phyloP scores from a whole-genome alignment of 1,140 invertebrate genomes.

The Aphis craccivora region DNA sequence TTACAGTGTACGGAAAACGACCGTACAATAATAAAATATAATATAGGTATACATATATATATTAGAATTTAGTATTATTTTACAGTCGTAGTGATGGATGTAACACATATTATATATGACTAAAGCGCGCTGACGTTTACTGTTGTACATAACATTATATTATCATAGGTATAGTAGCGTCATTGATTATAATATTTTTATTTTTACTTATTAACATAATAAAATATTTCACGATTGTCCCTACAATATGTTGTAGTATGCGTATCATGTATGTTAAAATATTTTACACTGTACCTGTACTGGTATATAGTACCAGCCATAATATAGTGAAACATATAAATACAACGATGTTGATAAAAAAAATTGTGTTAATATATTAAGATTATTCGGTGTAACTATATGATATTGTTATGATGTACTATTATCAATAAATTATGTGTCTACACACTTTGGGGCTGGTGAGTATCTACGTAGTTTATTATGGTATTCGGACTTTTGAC shows the following conservation, averaged over 20 bases:
- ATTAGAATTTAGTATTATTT: slow-evolving; percentile 11
- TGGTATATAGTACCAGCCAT: no score
- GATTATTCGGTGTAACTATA: background rate
- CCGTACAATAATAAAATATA: background rate
- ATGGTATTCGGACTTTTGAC: background rate
- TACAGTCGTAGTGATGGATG: background rate
- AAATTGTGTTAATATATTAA: background rate
- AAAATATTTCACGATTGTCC: background rate
- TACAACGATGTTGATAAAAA: background rate
- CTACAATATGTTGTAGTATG: background rate
- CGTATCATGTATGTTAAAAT: background rate
- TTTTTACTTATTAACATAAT: background rate
- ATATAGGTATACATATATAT: no score
- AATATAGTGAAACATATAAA: background rate
- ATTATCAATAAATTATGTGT: background rate
- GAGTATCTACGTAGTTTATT: no score
- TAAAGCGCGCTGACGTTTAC: background rate
- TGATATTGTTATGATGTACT: background rate
- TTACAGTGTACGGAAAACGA: background rate
- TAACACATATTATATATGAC: background rate
- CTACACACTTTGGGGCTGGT: background rate
- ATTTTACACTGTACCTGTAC: background rate
- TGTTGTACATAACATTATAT: no score
- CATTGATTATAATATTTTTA: background rate
- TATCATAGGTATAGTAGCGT: no score